Percentiles rank a stretch among this genome's conserved stretches.
Conservation (phyloP, 2,797 vertebrate species). For the Lithobates pipiens region DNA sequence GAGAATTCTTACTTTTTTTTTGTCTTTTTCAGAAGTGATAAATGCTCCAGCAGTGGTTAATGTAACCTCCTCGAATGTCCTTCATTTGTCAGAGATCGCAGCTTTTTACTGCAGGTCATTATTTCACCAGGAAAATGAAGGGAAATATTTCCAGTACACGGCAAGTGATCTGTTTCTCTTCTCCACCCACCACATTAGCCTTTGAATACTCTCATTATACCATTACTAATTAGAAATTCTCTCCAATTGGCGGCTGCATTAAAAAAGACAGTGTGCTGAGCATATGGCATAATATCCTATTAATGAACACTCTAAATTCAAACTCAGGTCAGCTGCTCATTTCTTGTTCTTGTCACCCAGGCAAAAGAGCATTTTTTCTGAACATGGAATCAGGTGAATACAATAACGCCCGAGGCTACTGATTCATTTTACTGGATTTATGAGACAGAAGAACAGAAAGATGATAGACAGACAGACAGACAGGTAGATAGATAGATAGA, state of each 20-base stretch:
- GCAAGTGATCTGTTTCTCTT: constrained; percentile 81
- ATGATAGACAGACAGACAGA: neutral
- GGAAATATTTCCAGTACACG: constrained; percentile 76
- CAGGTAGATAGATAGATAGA: constrained; percentile 29
- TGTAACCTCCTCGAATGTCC: constrained; percentile 67
- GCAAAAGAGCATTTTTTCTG: constrained; percentile 73
- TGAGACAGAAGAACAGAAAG: neutral
- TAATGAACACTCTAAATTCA: constrained; percentile 99
- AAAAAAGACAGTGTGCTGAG: constrained; percentile 92
- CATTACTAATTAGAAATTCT: constrained; percentile 98
- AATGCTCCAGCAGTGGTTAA: constrained; percentile 63
- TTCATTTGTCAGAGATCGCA: constrained; percentile 71
- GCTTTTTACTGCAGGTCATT: constrained; percentile 70
- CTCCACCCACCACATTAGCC: constrained; percentile 88
- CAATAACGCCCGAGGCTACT: constrained; percentile 73
- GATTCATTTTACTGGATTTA: constrained; percentile 39
- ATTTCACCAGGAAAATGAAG: constrained; percentile 67
- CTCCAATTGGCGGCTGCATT: constrained; percentile 95
- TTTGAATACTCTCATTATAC: constrained; percentile 97
- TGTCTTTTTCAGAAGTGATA: constrained; percentile 50
- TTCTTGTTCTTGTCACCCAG: constrained; percentile 90
- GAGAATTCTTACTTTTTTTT: constrained; percentile 54
- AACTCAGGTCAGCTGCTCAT: constrained; percentile 98
- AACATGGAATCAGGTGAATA: constrained; percentile 75
- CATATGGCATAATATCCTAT: constrained; percentile 99